Conservation (phyloP, 2,797 vertebrate genomes). For the Semotilus atromaculatus region DNA sequence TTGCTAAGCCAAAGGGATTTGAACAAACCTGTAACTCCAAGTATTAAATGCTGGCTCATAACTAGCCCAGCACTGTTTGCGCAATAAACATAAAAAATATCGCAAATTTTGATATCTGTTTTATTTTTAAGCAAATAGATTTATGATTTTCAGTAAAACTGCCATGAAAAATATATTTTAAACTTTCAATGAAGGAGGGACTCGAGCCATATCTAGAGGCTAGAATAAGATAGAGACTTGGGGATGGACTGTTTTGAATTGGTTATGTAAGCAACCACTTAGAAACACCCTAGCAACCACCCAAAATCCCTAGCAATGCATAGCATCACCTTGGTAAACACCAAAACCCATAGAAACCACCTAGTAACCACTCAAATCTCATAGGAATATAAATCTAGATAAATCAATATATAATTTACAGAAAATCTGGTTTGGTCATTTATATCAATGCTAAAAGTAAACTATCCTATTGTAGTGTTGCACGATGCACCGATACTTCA, state of each 20-base stretch:
- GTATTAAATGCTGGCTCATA: not conserved
- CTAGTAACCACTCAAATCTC: not conserved
- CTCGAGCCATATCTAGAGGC: not conserved
- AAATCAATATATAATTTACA: not conserved
- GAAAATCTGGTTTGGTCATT: not conserved
- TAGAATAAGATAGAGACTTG: not conserved
- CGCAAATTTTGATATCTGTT: too few relatives aligned
- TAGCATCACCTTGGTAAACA: not conserved
- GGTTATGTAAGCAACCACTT: too few relatives aligned
- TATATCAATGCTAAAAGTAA: not conserved
- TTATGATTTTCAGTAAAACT: not conserved
- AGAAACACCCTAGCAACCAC: not conserved
- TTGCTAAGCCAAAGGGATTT: slow-evolving; percentile 12
- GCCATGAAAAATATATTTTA: not conserved
- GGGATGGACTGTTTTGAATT: not conserved
- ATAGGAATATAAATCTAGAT: not conserved
- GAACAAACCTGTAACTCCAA: slow-evolving; percentile 3
- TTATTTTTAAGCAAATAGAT: slow-evolving; percentile 10
- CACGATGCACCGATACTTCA: too few relatives aligned
- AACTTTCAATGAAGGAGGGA: not conserved
- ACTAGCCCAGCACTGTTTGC: not conserved
- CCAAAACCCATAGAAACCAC: not conserved
- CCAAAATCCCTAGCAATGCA: not conserved
- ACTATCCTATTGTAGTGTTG: not conserved
- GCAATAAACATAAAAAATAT: slow-evolving; percentile 16